Base-by-base conservation (phyloP, 1,140 invertebrate species). In the Venturia canescens region DNA sequence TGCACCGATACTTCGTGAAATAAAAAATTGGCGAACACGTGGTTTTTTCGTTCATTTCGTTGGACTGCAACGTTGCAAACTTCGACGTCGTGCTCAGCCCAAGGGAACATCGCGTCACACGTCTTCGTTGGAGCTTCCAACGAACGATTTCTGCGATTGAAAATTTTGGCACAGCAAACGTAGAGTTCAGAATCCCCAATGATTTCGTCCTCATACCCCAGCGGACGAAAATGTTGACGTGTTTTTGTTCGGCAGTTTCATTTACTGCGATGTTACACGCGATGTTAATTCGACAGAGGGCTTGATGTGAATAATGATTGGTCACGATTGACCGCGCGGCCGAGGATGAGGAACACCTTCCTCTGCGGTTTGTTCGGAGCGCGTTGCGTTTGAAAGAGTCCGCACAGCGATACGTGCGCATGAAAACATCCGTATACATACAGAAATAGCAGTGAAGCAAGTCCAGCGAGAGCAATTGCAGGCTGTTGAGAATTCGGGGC, bases 281-380 rank as follows among this genome's bases (percentile, higher is more conserved):
- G 85, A 86, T 86, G 81, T 86, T 86, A 86, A 86, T 86, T 86
- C 86, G 83, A 86, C 84, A 83, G n/a, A n/a, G 82, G 80, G 82
- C 84, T 82, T 71, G 79, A 67, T 80, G 82, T 86, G 84, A 86
- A 82, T 86, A 86, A 86, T 84, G 81, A 77, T 79, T 80, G 57
- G 76, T 63, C 76, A 60, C 79, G 69, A n/a, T 27, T 50, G 57
- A 75, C 70, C 63, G 74, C 74, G 50, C 3, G 50, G 67, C 60
- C 77, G 69, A 80, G 44, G 69, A 70, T 69, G 50, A 21, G n/a
- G 53, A 53, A 79, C 63, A n/a, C 31, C 48, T 77, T 34, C 16
- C 16, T 63, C 16, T 77, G 27, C 50, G 44, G 71, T 74, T 74
- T 74, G 57, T 74, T 74, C 29, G 71, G 26, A 74, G 29, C 48